Conservation (phyloP, 2,888 invertebrate species). For the Phorcus lineatus region DNA sequence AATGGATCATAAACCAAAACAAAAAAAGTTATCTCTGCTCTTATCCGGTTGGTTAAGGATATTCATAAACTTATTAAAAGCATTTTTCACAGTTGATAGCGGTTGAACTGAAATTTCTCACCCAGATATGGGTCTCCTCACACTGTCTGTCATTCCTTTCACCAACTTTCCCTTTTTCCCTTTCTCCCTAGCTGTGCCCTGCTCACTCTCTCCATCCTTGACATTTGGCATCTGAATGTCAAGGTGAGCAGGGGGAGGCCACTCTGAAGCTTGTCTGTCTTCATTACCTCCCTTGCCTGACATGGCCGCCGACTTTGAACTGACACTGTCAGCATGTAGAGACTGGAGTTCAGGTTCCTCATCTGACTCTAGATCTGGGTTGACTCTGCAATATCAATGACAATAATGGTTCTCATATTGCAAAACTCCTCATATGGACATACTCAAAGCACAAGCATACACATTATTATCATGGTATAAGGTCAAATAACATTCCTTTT, state of each 20-base stretch:
- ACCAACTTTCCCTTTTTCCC: neutral
- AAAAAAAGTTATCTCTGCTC: too few relatives aligned
- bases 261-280: neutral
- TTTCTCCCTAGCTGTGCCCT: constrained; percentile 2
- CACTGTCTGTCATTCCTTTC: constrained; percentile 4
- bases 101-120: too few relatives aligned
- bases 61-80: too few relatives aligned
- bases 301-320: neutral
- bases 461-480: too few relatives aligned
- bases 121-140: neutral
- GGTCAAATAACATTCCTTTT: too few relatives aligned
- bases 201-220: constrained; percentile 2
- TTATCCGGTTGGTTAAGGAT: too few relatives aligned
- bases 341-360: constrained; percentile 9
- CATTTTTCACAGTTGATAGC: too few relatives aligned
- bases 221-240: constrained; percentile 18
- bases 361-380: neutral
- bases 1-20: too few relatives aligned
- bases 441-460: too few relatives aligned
- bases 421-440: neutral
- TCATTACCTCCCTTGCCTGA: neutral
- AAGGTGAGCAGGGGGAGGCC: constrained; percentile 5
- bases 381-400: neutral
- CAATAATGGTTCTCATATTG: neutral
- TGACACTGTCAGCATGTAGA: neutral